Evolutionary conservation across 1,140 invertebrate genomes (phyloP), one percentile per base, ranked within the genome.

Genomic region (Linepithema humile): DNA sequence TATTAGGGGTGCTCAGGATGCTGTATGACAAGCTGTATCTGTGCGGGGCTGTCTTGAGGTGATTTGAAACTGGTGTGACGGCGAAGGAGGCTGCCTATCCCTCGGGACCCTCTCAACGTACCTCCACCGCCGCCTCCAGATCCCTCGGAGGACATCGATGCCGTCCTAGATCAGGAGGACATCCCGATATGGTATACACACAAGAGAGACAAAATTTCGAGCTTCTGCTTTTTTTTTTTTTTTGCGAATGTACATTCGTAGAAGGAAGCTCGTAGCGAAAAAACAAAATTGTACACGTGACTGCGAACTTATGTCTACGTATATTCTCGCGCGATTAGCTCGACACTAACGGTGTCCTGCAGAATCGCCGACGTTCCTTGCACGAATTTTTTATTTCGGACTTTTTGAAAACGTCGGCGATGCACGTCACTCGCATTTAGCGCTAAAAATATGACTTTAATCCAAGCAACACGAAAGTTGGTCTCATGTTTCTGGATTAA

Each of bases 61-160:
- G 94, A 94, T 94, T 94, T 94, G 93, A 94, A 94, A 95, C 94
- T 94, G 92, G 93, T 94, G 91, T 94, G 94, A 91, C 93, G 93
- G 88, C 94, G 93, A 85, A 94, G 94, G 90, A 94, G 94, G 90
- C 93, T 94, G 90, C 94, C 93, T 92, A 94, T 94, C 90, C 93
- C 93, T 92, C 94, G 93, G 87, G 94, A 92, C 85, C 93, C 92
- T 87, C 91, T 92, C 92, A 94, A 93, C 69, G 94, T 94, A 94
- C 93, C 93, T 92, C 93, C 93, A 90, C 93, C 93, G 90, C 93
- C 93, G 91, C 94, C 93, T 88, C 90, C 93, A 88, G 94, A 94
- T 94, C 94, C 92, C 87, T 94, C 94, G 89, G 94, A 94, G 89
- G 94, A 94, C 91, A 94, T 89, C 78, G 94, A 94, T 91, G 93